Evolutionary conservation across 1,140 invertebrate species (phyloP).

Genomic region (Cherax destructor): DNA sequence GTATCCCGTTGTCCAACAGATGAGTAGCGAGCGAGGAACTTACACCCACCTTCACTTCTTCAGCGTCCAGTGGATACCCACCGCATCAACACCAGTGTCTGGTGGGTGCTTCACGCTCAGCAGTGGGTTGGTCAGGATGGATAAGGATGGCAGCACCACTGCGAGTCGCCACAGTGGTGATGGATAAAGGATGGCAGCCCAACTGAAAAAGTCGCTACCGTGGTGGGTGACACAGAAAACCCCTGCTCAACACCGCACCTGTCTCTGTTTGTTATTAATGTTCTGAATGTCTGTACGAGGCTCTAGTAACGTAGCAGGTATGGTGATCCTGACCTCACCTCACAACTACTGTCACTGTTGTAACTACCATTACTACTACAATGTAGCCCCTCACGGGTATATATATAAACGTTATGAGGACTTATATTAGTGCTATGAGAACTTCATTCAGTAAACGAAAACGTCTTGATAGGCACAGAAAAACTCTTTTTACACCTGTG

Average conservation of each 20-base stretch:
- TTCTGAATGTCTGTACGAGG: conserved; percentile 68
- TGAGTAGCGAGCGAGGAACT: not conserved
- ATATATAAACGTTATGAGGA: conserved; percentile 1
- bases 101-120: conserved; percentile 7
- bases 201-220: not conserved
- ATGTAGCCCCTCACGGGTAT: conserved; percentile 31
- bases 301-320: conserved; percentile 59
- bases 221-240: conserved; percentile 34
- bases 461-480: conserved; percentile 39
- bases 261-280: conserved; percentile 67
- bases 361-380: conserved; percentile 39
- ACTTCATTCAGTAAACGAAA: conserved; percentile 46
- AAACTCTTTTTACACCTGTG: conserved; percentile 34
- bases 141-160: not conserved
- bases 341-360: conserved; percentile 36
- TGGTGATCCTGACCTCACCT: conserved; percentile 49
- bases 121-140: conserved; percentile 2
- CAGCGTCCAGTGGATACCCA: conserved; percentile 18
- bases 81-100: conserved; percentile 13
- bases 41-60: not conserved
- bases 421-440: conserved; percentile 25
- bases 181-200: conserved; percentile 29
- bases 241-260: conserved; percentile 42
- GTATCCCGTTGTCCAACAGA: not conserved
- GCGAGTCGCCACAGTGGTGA: conserved; percentile 7